Evolutionary conservation across 2,888 invertebrate genomes (phyloP).

Genomic region (Perithous albicinctus): DNA sequence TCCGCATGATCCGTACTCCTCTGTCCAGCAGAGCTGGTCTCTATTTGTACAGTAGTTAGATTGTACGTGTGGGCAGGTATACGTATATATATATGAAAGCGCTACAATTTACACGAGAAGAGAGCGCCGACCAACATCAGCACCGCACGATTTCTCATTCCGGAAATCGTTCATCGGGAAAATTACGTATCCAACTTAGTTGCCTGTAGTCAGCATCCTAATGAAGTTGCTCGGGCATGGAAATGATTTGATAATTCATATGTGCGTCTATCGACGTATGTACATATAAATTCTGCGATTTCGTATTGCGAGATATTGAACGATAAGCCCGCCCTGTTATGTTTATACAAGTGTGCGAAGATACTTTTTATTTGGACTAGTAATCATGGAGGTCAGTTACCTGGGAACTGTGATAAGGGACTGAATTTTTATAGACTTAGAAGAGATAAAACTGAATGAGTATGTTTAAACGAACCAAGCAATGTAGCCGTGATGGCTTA

Average conservation of each 20-base stretch:
- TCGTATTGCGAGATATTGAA: background rate
- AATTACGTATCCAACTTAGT: constrained; percentile 67
- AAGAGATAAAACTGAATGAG: no score
- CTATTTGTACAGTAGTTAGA: constrained; percentile 40
- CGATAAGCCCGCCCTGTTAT: background rate
- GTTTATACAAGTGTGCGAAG: background rate
- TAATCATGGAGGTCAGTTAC: no score
- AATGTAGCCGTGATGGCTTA: no score
- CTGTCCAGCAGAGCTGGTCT: constrained; percentile 7
- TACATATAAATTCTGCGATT: background rate
- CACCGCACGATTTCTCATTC: constrained; percentile 61
- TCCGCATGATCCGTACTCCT: constrained; percentile 48
- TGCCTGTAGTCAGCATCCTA: constrained; percentile 40
- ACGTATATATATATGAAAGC: constrained; percentile 3
- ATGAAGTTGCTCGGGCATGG: constrained; percentile 16
- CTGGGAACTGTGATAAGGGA: no score
- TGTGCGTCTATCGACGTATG: background rate
- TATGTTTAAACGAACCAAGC: no score
- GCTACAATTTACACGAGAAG: constrained; percentile 10
- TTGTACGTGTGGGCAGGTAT: background rate
- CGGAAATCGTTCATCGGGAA: constrained; percentile 65
- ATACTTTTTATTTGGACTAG: no score
- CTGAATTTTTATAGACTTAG: no score
- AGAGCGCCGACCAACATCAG: constrained; percentile 46
- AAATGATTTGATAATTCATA: constrained; percentile 29